Conservation (phyloP, 2,113 vertebrate genomes). For the Myotis yumanensis region DNA sequence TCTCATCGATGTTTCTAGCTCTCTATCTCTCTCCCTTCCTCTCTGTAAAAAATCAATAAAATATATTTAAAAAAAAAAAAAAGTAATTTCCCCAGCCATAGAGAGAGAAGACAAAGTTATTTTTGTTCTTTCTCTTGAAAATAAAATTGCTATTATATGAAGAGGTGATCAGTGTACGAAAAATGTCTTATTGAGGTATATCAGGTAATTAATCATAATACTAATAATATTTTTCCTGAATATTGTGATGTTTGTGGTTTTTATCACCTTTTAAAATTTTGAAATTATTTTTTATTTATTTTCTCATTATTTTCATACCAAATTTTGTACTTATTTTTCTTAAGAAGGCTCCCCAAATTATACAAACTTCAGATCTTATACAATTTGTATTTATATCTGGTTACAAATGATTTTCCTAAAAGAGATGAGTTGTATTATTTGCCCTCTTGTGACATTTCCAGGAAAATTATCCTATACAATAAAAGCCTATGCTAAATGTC, state of each 20-base stretch:
- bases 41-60: too few relatives aligned
- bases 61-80: too few relatives aligned
- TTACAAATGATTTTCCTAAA: not conserved
- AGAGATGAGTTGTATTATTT: constrained; percentile 5
- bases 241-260: constrained; percentile 4
- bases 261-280: not conserved
- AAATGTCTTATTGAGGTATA: not conserved
- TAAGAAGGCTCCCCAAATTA: constrained; percentile 7
- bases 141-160: constrained; percentile 17
- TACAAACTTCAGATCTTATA: not conserved
- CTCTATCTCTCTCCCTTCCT: too few relatives aligned
- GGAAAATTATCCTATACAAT: not conserved
- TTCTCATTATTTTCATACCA: not conserved
- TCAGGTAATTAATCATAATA: not conserved
- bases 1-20: too few relatives aligned
- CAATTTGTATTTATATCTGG: not conserved
- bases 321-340: not conserved
- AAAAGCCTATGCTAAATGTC: too few relatives aligned
- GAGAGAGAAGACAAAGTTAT: not conserved
- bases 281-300: constrained; percentile 35
- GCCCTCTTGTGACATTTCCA: constrained; percentile 9
- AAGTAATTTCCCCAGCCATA: not conserved
- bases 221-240: not conserved
- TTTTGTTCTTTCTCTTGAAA: not conserved
- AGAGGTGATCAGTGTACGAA: not conserved